Base-by-base conservation (phyloP, 2,113 vertebrate species). In the Tapirus terrestris region DNA sequence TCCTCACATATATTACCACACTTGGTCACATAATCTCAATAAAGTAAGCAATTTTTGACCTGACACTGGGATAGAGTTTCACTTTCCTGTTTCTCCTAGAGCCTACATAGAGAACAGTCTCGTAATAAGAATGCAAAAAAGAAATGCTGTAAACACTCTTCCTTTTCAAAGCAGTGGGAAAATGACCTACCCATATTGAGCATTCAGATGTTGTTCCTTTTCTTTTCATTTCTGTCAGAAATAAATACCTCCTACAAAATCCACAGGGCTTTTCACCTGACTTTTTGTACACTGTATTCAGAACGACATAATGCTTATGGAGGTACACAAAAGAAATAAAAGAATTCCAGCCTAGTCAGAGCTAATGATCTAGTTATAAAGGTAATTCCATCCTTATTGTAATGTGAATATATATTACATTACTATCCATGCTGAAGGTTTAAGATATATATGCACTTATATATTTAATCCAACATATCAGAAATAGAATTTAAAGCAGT, bases 401-500 rank as follows among this genome's bases (percentile, higher is more conserved):
- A 92, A 93, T 70, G 75, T 72, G 77, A 72, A 63, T 48, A 79
- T 65, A 56, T 36, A 79, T 82, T 72, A 53, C 10, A 33, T 85
- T 77, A 68, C 5, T 83, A 60, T 77, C 33, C n/a, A 65, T 23
- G 67, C 9, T 61, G 23, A 88, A 82, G 31, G 12, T 77, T 91
- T 89, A 81, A 92, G 29, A 93, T 68, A 67, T 68, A 79, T 75
- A 33, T 53, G 27, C 8, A 39, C 5, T 29, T 75, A 72, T 3
- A 51, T 89, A 27, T 63, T 83, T 86, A 87, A 84, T 84, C n/a
- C 21, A 93, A 67, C 58, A 53, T 90, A 73, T 58, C 61, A 96
- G n/a, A 89, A 96, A 92, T 70, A 75, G 70, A 48, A 92, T 73
- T 87, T 90, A 97, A 89, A 60, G 13, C 2, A 48, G 33, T 61